These are phyloP conservation scores for Notocelia uddmanniana DNA, from an alignment of 2,888 invertebrate genomes.

Conservation along the genomic window DNA sequence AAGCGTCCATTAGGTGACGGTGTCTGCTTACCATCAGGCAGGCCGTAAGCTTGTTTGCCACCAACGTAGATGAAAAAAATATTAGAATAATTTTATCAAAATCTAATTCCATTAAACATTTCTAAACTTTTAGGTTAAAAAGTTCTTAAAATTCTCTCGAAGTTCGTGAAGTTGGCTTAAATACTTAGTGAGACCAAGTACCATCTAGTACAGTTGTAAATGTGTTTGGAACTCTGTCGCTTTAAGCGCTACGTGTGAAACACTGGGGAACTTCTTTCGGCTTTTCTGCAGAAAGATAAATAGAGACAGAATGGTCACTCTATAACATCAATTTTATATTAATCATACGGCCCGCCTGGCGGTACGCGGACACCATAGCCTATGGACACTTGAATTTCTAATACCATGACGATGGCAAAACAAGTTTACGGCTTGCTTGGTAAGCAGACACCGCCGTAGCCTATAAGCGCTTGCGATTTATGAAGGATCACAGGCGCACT, in stretches of 20 bases:
- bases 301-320: slow-evolving; percentile 35
- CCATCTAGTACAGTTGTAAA: slow-evolving; percentile 60
- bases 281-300: slow-evolving; percentile 52
- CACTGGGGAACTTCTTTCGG: slow-evolving; percentile 55
- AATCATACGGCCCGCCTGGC: too few species aligned
- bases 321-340: neutral
- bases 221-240: slow-evolving; percentile 65
- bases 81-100: neutral
- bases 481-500: too few species aligned
- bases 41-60: too few species aligned
- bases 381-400: too few species aligned
- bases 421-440: too few species aligned
- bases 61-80: too few species aligned
- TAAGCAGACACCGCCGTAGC: too few species aligned
- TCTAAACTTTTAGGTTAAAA: neutral
- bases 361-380: too few species aligned
- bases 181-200: slow-evolving; percentile 52
- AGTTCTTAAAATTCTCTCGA: neutral
- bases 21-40: too few species aligned
- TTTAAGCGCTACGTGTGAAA: slow-evolving; percentile 56
- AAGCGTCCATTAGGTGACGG: too few species aligned
- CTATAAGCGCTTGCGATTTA: too few species aligned
- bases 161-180: slow-evolving; percentile 21
- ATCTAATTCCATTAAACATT: neutral
- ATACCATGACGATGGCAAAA: too few species aligned